Evolutionary conservation across 2,797 vertebrate species (phyloP).

Genomic region (Sebastes iracundus): DNA sequence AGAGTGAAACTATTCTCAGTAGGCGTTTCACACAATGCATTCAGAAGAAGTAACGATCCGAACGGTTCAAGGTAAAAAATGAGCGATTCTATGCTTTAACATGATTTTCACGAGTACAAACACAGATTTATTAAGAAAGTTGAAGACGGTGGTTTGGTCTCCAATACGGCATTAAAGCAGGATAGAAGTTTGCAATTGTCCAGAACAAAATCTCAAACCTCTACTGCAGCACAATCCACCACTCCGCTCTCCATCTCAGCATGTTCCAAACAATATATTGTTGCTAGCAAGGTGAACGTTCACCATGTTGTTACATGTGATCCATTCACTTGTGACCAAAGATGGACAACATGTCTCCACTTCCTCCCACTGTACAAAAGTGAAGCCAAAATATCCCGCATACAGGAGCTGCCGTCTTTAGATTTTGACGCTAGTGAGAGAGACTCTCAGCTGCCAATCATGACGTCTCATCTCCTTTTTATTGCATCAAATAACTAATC

Average conservation of each 20-base stretch:
- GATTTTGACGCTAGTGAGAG: no score
- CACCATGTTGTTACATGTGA: background rate
- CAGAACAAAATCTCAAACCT: background rate
- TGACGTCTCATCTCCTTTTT: no score
- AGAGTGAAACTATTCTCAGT: background rate
- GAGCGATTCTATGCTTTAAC: background rate
- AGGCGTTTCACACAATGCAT: background rate
- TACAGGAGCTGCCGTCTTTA: no score
- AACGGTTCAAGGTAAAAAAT: background rate
- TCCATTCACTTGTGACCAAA: background rate
- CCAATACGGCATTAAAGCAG: no score
- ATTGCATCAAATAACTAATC: no score
- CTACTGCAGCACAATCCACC: background rate
- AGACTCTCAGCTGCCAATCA: no score
- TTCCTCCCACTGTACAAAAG: no score
- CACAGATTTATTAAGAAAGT: background rate
- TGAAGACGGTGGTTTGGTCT: no score
- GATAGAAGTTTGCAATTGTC: background rate
- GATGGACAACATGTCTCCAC: rapidly evolving
- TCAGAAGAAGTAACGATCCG: background rate
- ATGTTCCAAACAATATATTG: background rate
- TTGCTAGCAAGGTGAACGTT: background rate
- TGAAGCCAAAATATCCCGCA: no score
- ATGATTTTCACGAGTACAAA: background rate
- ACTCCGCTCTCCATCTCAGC: background rate